A percentile compares a stretch with the other conserved stretches of the same genome.
Evolutionary conservation across 1,140 invertebrate genomes (phyloP).

Genomic region (Charaxes varanes): DNA sequence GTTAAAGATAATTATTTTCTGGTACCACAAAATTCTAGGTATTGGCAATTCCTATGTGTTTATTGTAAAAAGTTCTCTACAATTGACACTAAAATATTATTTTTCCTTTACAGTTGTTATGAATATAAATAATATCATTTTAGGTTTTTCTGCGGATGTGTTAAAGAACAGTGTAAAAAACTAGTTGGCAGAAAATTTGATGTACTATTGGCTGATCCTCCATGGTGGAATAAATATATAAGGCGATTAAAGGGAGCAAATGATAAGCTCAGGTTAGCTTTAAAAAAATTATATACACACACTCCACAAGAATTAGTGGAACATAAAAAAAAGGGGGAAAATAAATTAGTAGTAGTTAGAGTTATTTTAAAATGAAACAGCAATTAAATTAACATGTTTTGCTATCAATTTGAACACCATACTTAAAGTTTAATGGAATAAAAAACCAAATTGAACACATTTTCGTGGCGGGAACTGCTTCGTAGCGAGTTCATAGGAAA

Average conservation of each 20-base stretch:
- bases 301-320: background rate
- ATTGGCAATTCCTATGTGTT: slow-evolving; percentile 13
- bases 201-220: slow-evolving; percentile 91
- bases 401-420: too few species aligned
- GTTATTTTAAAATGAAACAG: too few species aligned
- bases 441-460: too few species aligned
- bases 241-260: slow-evolving; percentile 82
- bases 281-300: too few species aligned
- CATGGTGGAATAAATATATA: slow-evolving; percentile 96
- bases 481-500: too few species aligned
- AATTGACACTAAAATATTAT: background rate
- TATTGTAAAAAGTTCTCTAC: background rate
- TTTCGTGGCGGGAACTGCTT: too few species aligned
- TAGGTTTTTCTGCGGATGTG: slow-evolving; percentile 59
- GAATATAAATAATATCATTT: slow-evolving; percentile 13
- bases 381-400: too few species aligned
- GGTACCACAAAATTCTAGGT: slow-evolving; percentile 59
- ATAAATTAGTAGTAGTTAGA: too few species aligned
- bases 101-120: slow-evolving; percentile 10
- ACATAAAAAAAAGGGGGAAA: too few species aligned
- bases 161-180: slow-evolving; percentile 46
- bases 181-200: slow-evolving; percentile 77
- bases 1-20: slow-evolving; percentile 45
- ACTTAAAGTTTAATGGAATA: too few species aligned
- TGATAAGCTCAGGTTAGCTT: slow-evolving; percentile 75